These are phyloP conservation scores for Neoniphon sammara DNA, from an alignment of 2,797 vertebrate genomes.

Conservation along the genomic window DNA sequence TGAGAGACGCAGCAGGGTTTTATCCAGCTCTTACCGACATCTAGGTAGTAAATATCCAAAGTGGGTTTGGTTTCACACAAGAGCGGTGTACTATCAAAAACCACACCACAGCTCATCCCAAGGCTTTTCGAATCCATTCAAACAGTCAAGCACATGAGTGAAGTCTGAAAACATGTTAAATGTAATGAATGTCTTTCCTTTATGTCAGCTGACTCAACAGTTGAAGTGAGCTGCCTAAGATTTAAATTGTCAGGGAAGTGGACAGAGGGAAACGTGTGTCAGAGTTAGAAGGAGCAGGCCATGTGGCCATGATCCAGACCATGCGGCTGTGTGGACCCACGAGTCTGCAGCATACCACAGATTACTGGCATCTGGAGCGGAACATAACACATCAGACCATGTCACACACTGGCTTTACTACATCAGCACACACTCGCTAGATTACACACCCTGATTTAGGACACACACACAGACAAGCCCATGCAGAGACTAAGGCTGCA, in stretches of 20 bases:
- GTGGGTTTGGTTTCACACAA: conserved; percentile 13
- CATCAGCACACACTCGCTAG: conserved; percentile 28
- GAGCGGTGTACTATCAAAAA: not conserved
- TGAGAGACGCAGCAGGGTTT: not conserved
- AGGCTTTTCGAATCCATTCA: not conserved
- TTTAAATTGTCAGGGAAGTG: not conserved
- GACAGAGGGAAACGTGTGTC: not conserved
- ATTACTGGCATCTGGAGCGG: conserved; percentile 62
- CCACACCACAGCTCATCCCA: not conserved
- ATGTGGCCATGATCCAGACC: conserved; percentile 37
- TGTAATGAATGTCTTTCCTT: not conserved
- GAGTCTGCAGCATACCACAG: conserved; percentile 50
- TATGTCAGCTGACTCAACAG: not conserved
- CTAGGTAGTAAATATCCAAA: not conserved
- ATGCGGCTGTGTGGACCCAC: conserved; percentile 46
- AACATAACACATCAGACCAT: conserved; percentile 44
- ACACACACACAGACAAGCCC: conserved; percentile 9
- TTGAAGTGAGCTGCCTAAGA: too few species aligned
- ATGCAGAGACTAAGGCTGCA: conserved; percentile 6
- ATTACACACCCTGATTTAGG: conserved; percentile 27
- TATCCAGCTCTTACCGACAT: not conserved
- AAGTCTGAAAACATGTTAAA: too few species aligned
- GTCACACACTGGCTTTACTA: conserved; percentile 63
- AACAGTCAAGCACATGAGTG: too few species aligned
- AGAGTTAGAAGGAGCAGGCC: conserved; percentile 2